Evolutionary conservation across 2,888 invertebrate species (phyloP).

Genomic region (Euproctis similis): DNA sequence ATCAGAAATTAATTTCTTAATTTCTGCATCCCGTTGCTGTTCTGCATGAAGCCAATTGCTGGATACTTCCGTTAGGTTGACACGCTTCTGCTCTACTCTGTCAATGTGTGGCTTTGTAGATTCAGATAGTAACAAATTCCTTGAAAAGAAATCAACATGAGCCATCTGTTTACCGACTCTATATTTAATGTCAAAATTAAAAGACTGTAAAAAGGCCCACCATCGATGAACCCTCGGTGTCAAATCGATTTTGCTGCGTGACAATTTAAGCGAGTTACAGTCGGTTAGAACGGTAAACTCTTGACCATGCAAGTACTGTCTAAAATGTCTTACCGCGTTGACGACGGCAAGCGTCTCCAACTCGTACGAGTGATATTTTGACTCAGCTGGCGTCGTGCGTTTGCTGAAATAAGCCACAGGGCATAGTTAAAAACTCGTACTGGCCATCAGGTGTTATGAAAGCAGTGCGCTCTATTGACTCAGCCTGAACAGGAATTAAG

Average conservation of each 20-base stretch:
- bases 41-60: constrained; percentile 10
- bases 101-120: background rate
- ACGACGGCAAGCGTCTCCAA: no score
- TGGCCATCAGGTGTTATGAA: no score
- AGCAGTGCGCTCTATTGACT: no score
- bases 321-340: constrained; percentile 7
- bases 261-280: constrained; percentile 5
- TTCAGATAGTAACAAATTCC: constrained; percentile 9
- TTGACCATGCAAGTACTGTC: constrained; percentile 6
- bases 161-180: constrained; percentile 1
- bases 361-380: constrained; percentile 14
- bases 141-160: constrained; percentile 8
- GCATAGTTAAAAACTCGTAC: no score
- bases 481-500: no score
- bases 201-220: constrained; percentile 4
- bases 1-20: background rate
- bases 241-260: constrained; percentile 3
- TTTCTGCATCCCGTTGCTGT: constrained; percentile 2
- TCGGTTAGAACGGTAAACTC: constrained; percentile 12
- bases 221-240: constrained; percentile 4
- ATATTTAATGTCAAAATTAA: constrained; percentile 2
- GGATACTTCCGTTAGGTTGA: constrained; percentile 1
- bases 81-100: constrained; percentile 2
- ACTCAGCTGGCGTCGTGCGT: constrained; percentile 2
- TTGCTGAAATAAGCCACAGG: background rate